Conservation (phyloP, 2,888 invertebrate species). For the Norana najaformis region DNA sequence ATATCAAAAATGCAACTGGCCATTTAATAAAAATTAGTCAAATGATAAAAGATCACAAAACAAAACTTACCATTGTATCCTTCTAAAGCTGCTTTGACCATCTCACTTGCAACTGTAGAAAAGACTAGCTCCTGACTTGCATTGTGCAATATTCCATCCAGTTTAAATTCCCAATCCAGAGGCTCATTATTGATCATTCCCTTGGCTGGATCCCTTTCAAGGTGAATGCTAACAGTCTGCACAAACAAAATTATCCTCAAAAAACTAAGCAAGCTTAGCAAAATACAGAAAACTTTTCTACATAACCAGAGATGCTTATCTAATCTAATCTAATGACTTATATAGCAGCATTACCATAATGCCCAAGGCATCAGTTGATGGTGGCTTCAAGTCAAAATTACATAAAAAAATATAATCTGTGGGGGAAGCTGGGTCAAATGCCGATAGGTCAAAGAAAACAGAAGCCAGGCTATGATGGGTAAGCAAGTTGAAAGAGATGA, state of each 20-base stretch:
- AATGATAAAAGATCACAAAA: not conserved
- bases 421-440: too few relatives aligned
- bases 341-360: too few relatives aligned
- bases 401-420: too few relatives aligned
- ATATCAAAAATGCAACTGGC: not conserved
- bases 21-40: not conserved
- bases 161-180: slow-evolving; percentile 61
- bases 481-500: too few relatives aligned
- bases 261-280: not conserved
- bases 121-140: slow-evolving; percentile 59
- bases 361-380: too few relatives aligned
- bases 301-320: not conserved
- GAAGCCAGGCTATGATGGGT: too few relatives aligned
- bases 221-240: slow-evolving; percentile 61
- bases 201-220: slow-evolving; percentile 54
- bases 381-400: too few relatives aligned
- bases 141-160: slow-evolving; percentile 62
- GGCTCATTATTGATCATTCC: slow-evolving; percentile 62
- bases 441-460: too few relatives aligned
- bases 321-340: not conserved
- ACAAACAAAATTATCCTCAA: slow-evolving; percentile 26
- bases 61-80: slow-evolving; percentile 60
- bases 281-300: not conserved
- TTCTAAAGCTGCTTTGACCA: slow-evolving; percentile 55
- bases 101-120: slow-evolving; percentile 53